Conservation (phyloP, 2,888 invertebrate species). For the Cosmia pyralina region DNA sequence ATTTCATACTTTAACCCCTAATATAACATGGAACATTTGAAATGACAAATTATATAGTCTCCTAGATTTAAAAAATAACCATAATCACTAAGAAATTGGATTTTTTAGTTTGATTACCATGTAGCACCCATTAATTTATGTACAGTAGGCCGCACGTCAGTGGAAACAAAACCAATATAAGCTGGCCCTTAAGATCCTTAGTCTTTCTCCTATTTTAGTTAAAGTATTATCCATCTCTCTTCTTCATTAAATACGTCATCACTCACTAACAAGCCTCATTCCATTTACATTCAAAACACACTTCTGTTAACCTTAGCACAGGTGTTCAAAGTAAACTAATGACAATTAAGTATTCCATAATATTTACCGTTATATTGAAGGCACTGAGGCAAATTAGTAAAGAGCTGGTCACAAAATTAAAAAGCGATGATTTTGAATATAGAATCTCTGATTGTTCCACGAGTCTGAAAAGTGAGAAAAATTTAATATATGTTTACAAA, state of each 20-base stretch:
- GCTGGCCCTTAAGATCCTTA: background rate
- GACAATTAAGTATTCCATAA: background rate
- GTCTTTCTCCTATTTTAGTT: background rate
- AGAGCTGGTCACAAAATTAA: conserved; percentile 80
- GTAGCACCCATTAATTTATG: too few relatives aligned
- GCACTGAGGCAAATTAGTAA: conserved; percentile 81
- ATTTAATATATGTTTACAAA: background rate
- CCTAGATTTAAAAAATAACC: too few relatives aligned
- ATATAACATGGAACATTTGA: too few relatives aligned
- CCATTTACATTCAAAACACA: background rate
- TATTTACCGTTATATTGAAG: conserved; percentile 80
- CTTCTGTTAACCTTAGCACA: conserved; percentile 13
- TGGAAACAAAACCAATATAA: background rate
- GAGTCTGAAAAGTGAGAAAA: conserved; percentile 70
- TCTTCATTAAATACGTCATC: background rate
- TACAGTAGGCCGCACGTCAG: background rate
- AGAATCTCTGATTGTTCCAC: conserved; percentile 76
- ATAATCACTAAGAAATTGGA: too few relatives aligned
- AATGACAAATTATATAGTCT: too few relatives aligned
- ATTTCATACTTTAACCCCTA: too few relatives aligned
- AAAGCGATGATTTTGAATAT: conserved; percentile 77
- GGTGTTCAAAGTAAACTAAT: conserved; percentile 11
- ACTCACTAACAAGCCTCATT: background rate
- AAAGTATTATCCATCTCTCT: background rate
- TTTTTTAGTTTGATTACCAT: too few relatives aligned